Evolutionary conservation across 1,140 invertebrate genomes (phyloP), one percentile per base, ranked within the genome.

Genomic region (Drosophila hydei): DNA sequence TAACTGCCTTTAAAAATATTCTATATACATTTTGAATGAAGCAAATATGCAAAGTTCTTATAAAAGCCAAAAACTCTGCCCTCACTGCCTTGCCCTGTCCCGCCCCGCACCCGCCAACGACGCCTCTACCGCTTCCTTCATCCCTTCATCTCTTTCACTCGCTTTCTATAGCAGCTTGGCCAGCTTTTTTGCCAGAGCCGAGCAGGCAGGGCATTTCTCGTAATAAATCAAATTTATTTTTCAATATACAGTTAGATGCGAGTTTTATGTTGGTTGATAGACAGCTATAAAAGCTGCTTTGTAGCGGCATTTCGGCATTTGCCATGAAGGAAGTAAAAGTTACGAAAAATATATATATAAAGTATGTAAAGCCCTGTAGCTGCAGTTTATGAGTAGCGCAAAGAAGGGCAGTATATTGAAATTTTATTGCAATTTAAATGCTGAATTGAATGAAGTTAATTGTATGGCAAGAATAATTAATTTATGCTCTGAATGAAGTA

Each of bases 41-140:
- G 56, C 75, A 64, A 87, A 85, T 85, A 87, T 85, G 81, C 77
- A 87, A 85, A 83, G 79, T 83, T 83, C 65, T 78, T 72, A 65
- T 63, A 60, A 50, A 64, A 61, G 50, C 14, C 56, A 52, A 27
- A 45, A 61, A 42, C 45, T 43, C n/a, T 8, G 38, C 6, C 38
- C 38, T 42, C 38, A 33, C 30, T 33, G 11, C 30, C 30, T 33
- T 8, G 9, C 30, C 30, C 30, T 8, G 27, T 30, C 11, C 1
- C 30, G 1, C 12, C 9, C 30, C 6, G 1, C 25, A 5, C 30
- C 9, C 2, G 30, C 30, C 30, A n/a, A n/a, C n/a, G n/a, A n/a
- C n/a, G n/a, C n/a, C n/a, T n/a, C n/a, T n/a, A n/a, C n/a, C n/a
- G n/a, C n/a, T n/a, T n/a, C 38, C 45, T 11, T 4, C 40, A 33